phyloP scores from a whole-genome alignment of 35 echinoderm and acorn worm species.

The Apostichopus californicus region DNA sequence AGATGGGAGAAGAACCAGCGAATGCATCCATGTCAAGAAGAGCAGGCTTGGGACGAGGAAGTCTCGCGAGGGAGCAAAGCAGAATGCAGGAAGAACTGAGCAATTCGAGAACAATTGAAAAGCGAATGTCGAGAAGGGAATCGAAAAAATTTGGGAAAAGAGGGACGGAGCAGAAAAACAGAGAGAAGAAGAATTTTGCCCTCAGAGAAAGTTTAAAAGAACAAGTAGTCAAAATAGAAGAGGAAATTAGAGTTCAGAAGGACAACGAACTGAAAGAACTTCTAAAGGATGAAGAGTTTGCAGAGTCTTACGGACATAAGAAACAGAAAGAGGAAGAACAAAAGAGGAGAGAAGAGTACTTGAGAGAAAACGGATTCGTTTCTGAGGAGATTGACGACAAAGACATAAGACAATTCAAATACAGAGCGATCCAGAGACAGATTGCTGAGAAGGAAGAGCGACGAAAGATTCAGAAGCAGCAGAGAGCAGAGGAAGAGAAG shows the following conservation, averaged over 20 bases:
- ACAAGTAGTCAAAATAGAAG: neutral
- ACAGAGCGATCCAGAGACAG: neutral
- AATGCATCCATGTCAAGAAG: neutral
- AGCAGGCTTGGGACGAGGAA: neutral
- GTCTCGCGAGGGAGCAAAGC: neutral
- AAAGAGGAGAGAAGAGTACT: neutral
- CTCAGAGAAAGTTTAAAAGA: neutral
- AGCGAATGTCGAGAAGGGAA: neutral
- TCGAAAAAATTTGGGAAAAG: neutral
- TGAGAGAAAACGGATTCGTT: neutral
- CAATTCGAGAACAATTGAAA: neutral
- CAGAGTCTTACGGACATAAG: neutral
- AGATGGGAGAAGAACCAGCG: neutral
- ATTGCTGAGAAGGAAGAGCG: neutral
- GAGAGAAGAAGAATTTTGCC: neutral
- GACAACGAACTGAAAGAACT: neutral
- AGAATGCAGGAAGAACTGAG: neutral
- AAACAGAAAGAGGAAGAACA: neutral
- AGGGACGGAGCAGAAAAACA: neutral
- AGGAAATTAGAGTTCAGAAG: neutral
- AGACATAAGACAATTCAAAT: neutral
- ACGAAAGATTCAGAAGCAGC: neutral
- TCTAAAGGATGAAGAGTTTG: neutral
- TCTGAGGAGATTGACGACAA: neutral
- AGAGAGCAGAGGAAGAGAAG: neutral